Conservation (phyloP, 2,888 invertebrate species). For the Polylopha cassiicola region DNA sequence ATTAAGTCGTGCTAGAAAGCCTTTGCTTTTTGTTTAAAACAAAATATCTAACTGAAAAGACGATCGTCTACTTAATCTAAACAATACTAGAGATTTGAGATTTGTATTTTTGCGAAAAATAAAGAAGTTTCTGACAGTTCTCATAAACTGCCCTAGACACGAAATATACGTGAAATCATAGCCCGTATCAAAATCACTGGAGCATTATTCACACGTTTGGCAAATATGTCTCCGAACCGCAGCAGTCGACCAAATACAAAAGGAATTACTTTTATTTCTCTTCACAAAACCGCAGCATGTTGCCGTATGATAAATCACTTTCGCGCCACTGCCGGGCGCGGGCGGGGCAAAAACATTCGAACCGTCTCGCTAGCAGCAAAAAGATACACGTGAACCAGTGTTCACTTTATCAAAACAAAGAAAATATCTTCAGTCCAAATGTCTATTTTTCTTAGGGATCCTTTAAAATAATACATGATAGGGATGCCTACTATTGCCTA, state of each 20-base stretch:
- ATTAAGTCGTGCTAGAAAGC: too few species aligned
- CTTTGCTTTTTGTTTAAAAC: too few species aligned
- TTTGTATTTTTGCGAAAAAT: too few species aligned
- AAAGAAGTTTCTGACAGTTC: too few species aligned
- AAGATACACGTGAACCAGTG: slow-evolving; percentile 52
- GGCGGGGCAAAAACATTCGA: slow-evolving; percentile 54
- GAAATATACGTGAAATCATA: slow-evolving; percentile 8
- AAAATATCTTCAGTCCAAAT: slow-evolving; percentile 21
- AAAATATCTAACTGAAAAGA: too few species aligned
- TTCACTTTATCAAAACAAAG: slow-evolving; percentile 45
- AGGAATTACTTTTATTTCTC: slow-evolving; percentile 71
- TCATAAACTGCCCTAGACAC: background rate
- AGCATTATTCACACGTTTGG: slow-evolving; percentile 67
- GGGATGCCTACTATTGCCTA: background rate
- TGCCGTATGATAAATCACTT: slow-evolving; percentile 74
- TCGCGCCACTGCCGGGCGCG: slow-evolving; percentile 50
- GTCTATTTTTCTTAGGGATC: background rate
- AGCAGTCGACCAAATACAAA: slow-evolving; percentile 63
- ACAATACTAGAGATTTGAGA: too few species aligned
- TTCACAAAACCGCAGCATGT: slow-evolving; percentile 65
- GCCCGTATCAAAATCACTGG: slow-evolving; percentile 28
- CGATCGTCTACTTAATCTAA: too few species aligned
- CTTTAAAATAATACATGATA: background rate
- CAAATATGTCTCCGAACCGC: slow-evolving; percentile 56
- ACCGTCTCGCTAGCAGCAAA: slow-evolving; percentile 50